These are phyloP conservation scores for Procambarus clarkii DNA, from an alignment of 1,140 invertebrate species.

Conservation along the genomic window DNA sequence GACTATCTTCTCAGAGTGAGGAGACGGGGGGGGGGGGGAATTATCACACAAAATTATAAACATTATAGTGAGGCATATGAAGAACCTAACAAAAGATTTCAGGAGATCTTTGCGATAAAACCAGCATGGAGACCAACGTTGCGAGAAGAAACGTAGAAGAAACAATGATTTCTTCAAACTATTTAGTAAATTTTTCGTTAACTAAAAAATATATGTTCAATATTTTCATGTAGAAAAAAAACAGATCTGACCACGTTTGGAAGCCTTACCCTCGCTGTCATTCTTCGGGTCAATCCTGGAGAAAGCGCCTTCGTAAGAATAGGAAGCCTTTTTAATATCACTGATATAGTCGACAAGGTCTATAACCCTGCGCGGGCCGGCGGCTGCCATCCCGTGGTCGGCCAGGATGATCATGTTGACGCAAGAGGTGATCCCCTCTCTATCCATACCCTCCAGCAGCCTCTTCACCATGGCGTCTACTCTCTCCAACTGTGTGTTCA, in stretches of 20 bases:
- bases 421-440: background rate
- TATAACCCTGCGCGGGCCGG: background rate
- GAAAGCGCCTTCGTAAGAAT: background rate
- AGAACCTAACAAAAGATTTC: no score
- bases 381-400: conserved; percentile 43
- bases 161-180: background rate
- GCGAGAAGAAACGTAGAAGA: background rate
- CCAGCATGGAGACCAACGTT: background rate
- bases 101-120: background rate
- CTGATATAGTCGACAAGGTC: conserved; percentile 2
- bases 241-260: no score
- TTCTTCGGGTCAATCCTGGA: background rate
- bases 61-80: no score
- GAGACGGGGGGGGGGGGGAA: no score
- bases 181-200: background rate
- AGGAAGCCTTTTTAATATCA: background rate
- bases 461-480: conserved; percentile 23
- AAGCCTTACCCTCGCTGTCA: background rate
- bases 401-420: conserved; percentile 47
- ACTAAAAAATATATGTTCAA: background rate
- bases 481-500: background rate
- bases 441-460: background rate
- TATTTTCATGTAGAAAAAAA: no score
- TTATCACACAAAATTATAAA: background rate
- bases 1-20: no score